Conservation (phyloP, 2,888 invertebrate species). For the Scelioninae gen. 2 region DNA sequence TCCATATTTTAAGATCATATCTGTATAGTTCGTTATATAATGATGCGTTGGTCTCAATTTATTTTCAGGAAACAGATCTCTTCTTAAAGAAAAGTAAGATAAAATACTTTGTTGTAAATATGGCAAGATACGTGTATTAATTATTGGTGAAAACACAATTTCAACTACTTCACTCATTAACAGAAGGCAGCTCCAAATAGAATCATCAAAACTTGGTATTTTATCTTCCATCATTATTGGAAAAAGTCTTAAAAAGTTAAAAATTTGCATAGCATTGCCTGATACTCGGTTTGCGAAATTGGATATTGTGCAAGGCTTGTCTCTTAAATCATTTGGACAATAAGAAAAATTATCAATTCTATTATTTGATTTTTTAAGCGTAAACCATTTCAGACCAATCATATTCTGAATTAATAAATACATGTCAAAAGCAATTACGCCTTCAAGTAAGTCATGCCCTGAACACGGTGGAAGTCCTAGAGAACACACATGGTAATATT, state of each 20-base stretch:
- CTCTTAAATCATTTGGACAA: constrained; percentile 47
- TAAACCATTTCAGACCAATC: constrained; percentile 56
- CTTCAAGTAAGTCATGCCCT: constrained; percentile 55
- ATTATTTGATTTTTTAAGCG: constrained; percentile 37
- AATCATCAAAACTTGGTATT: constrained; percentile 50
- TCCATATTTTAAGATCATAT: too few relatives aligned
- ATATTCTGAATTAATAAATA: constrained; percentile 37
- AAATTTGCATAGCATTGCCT: constrained; percentile 58
- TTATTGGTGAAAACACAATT: constrained; percentile 57
- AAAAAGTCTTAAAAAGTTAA: constrained; percentile 51
- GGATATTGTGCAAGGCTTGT: constrained; percentile 49
- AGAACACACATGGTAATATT: constrained; percentile 52
- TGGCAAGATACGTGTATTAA: too few relatives aligned
- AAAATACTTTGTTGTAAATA: too few relatives aligned
- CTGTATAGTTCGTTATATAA: too few relatives aligned
- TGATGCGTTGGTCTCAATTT: too few relatives aligned
- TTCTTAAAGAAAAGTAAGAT: too few relatives aligned
- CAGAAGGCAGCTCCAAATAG: constrained; percentile 53
- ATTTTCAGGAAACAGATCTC: too few relatives aligned
- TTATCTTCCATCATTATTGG: constrained; percentile 50
- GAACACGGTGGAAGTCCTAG: constrained; percentile 57
- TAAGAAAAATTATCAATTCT: constrained; percentile 40
- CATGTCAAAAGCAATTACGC: constrained; percentile 45
- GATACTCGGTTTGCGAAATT: constrained; percentile 14
- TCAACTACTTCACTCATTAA: constrained; percentile 60